Evolutionary conservation across 2,113 vertebrate species (phyloP).

Genomic region (Trematomus loennbergii): DNA sequence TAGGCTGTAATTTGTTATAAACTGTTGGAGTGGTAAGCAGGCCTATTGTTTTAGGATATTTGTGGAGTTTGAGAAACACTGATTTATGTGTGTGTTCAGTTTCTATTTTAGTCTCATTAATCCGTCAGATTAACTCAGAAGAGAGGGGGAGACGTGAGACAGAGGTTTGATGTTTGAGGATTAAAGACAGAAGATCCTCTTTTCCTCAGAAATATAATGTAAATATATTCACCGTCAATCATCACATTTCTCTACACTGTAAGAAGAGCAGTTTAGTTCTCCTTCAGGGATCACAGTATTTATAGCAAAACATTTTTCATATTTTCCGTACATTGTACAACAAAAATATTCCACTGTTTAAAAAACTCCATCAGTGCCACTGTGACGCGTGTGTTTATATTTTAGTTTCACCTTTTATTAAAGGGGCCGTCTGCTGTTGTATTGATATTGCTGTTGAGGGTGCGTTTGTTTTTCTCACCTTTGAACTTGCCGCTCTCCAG

Average conservation of each 20-base stretch:
- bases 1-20: too few species aligned
- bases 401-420: not conserved
- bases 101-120: slow-evolving; percentile 69
- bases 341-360: too few species aligned
- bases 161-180: slow-evolving; percentile 43
- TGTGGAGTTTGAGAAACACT: too few species aligned
- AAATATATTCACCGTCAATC: slow-evolving; percentile 7
- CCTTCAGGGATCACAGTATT: not conserved
- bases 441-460: not conserved
- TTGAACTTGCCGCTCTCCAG: slow-evolving; percentile 85
- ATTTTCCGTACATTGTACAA: too few species aligned
- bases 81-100: slow-evolving; percentile 23
- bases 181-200: slow-evolving; percentile 62
- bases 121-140: slow-evolving; percentile 52
- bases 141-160: not conserved
- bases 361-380: too few species aligned
- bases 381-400: too few species aligned
- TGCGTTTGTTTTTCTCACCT: slow-evolving; percentile 60
- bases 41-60: too few species aligned
- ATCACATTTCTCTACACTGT: too few species aligned
- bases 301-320: too few species aligned
- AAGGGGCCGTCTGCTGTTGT: not conserved
- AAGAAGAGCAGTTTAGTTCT: too few species aligned
- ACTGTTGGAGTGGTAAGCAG: too few species aligned
- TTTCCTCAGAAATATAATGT: slow-evolving; percentile 16